Base-by-base conservation (phyloP, 2,888 invertebrate species). In the Polyploca ridens region DNA sequence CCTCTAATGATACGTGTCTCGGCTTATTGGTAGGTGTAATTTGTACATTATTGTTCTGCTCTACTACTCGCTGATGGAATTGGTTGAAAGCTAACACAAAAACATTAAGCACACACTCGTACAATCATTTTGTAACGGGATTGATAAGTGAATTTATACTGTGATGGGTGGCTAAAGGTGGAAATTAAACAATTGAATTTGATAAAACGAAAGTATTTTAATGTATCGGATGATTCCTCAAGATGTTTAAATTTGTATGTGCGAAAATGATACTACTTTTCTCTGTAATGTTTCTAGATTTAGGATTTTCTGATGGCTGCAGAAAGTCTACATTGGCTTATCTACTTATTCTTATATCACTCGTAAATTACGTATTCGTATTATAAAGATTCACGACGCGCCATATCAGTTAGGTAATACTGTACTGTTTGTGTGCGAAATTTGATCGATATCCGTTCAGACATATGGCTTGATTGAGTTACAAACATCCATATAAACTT, bases 1-100 rank as follows among this genome's bases (percentile, higher is more conserved):
- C 68, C 64, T 62, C 67, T 81, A 82, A 82, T 82, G 72, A 78
- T 77, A 74, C 71, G 68, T 70, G 54, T 54, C 54, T 19, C 54
- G 13, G 13, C 41, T 19, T 19, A 10, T 54, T 54, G 61, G 41
- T 27, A 61, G 41, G 62, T 66, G 69, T 69, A 76, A 78, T 74
- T 76, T 76, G 77, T 74, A 69, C 69, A 68, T 74, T 76, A 77
- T 77, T 77, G 79, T 81, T 78, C 76, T 78, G 82, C 79, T 81
- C 79, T 74, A 74, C 68, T 77, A 74, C 69, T 63, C 64, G 57
- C 65, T 49, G 58, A 63, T 73, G 66, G 67, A 67, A 70, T 62
- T 68, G 68, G 70, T 64, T 73, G 74, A 74, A 76, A 73, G 69
- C 60, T 58, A 60, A 46, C 33, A 65, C 64, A 67, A 66, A 65